Conservation (phyloP, 2,113 vertebrate species). For the Carlito syrichta region DNA sequence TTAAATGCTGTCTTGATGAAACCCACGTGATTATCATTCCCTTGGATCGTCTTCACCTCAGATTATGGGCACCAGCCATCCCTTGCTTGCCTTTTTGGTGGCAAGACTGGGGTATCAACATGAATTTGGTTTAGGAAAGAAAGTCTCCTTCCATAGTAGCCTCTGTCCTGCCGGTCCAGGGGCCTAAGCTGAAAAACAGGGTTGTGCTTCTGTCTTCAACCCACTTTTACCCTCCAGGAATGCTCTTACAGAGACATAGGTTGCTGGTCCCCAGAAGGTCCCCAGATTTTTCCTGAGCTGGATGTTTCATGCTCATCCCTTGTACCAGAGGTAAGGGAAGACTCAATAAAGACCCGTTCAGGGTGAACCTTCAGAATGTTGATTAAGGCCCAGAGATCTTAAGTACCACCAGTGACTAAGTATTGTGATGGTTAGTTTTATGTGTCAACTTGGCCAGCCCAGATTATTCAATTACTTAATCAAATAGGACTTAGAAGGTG, state of each 20-base stretch:
- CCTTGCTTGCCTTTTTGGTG: too few relatives aligned
- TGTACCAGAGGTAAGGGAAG: background rate
- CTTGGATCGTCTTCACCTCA: accelerated
- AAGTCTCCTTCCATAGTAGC: background rate
- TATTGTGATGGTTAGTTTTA: background rate
- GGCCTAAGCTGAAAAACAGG: background rate
- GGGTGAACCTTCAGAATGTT: background rate
- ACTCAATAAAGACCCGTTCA: background rate
- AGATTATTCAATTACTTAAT: background rate
- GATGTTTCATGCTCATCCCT: background rate
- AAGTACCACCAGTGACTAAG: background rate
- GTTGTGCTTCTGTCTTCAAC: too few relatives aligned
- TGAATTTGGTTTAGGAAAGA: background rate
- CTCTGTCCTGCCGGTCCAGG: background rate
- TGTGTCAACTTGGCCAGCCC: background rate
- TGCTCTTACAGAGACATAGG: accelerated
- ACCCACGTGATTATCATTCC: accelerated
- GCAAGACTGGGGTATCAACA: too few relatives aligned
- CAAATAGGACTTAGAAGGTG: background rate
- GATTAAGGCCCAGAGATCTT: background rate
- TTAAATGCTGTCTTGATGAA: background rate
- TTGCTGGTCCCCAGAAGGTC: accelerated
- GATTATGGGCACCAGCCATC: too few relatives aligned
- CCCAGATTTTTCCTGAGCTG: too few relatives aligned
- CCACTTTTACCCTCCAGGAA: accelerated